Conservation (phyloP, 2,113 vertebrate species). For the Macquaria ambigua region DNA sequence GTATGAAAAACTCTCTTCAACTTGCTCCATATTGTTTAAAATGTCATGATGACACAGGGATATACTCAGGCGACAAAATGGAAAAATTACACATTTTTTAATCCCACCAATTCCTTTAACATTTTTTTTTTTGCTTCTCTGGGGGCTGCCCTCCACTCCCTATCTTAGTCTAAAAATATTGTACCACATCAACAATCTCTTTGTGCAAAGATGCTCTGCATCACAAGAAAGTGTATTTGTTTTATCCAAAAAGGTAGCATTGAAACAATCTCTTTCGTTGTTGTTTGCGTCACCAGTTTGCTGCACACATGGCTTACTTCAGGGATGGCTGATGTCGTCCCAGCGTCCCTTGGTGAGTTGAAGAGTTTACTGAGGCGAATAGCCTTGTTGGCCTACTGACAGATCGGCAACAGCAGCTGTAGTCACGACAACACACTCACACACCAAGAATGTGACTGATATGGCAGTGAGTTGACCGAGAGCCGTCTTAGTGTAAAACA, state of each 20-base stretch:
- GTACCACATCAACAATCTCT: neutral
- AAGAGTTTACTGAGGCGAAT: constrained; percentile 75
- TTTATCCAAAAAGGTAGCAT: neutral
- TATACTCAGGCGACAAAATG: neutral
- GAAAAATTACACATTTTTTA: neutral
- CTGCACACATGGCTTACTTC: constrained; percentile 44
- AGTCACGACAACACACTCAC: constrained; percentile 16
- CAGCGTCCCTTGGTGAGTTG: constrained; percentile 76
- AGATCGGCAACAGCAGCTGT: constrained; percentile 74
- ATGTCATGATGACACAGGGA: neutral
- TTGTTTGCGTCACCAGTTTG: constrained; percentile 11
- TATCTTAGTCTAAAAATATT: neutral
- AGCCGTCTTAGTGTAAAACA: constrained; percentile 5
- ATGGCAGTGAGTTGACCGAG: neutral
- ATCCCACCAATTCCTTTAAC: neutral
- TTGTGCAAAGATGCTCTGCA: neutral
- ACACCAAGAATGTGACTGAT: constrained; percentile 26
- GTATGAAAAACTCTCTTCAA: neutral
- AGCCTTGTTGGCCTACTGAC: constrained; percentile 63
- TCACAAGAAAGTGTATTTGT: neutral
- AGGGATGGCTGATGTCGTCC: constrained; percentile 34
- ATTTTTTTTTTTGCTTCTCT: neutral
- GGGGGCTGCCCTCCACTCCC: neutral
- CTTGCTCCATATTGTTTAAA: neutral
- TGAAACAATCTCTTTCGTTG: neutral